Base-by-base conservation (phyloP, 2,888 invertebrate species). In the Xestia c-nigrum region DNA sequence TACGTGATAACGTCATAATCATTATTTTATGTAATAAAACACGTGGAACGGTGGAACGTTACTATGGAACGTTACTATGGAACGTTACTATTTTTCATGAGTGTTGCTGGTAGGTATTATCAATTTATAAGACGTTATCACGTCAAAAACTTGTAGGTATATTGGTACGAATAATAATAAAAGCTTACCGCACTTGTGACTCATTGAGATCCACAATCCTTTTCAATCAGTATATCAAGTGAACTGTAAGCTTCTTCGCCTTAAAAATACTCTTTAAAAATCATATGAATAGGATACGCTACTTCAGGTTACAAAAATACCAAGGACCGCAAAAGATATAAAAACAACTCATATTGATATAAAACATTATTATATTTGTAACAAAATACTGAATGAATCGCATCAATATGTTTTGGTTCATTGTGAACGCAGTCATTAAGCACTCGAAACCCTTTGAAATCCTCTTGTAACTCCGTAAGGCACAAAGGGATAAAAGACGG, bases 371-470 rank as follows among this genome's bases (percentile, higher is more conserved):
- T 86, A 87, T 86, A 88, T 86, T 87, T 87, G 87, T 88, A 88
- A 89, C 90, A 89, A 90, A 90, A 89, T 88, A 85, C 78, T 84
- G 84, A 80, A 85, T 82, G 84, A 83, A 79, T 76, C 72, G 73
- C 84, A 88, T 83, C 79, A 81, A 83, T 88, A 85, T 88, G 89
- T 87, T 89, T 85, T 85, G 82, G 85, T 78, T 84, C 83, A 88
- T 93, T 93, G 92, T 91, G 86, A 80, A 81, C 78, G 84, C 80
- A 81, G 91, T 94, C 93, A 94, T 94, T 94, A 95, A 90, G 89
- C 88, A 88, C 94, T 93, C 89, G 84, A 93, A n/a, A 94, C 92
- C 94, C 95, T 94, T 94, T 92, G 87, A 90, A 82, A 81, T 74
- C 64, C 88, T 81, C 87, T 89, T 83, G 85, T 89, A 87, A 74